phyloP scores from a whole-genome alignment of 2,113 vertebrate species.

The Heliornis fulica region DNA sequence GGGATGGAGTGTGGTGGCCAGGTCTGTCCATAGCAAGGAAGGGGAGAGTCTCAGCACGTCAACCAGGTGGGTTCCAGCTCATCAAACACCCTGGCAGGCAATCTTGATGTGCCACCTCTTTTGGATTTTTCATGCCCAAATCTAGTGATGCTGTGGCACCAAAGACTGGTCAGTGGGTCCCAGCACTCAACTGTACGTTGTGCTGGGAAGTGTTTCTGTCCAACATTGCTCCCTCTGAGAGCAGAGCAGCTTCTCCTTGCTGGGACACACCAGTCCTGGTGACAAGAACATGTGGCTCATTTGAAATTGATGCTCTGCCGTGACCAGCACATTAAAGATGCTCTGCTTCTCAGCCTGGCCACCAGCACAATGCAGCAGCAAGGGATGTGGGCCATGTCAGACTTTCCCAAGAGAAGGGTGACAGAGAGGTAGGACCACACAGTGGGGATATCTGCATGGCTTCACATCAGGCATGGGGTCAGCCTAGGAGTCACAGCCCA shows the following conservation, averaged over 20 bases:
- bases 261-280: background rate
- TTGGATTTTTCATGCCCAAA: background rate
- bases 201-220: background rate
- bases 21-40: background rate
- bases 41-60: background rate
- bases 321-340: background rate
- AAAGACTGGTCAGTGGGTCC: background rate
- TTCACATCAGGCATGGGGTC: accelerated
- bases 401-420: background rate
- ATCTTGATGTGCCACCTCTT: background rate
- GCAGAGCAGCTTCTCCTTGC: background rate
- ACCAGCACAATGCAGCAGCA: background rate
- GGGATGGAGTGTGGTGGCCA: background rate
- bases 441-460: accelerated
- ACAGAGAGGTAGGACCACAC: background rate
- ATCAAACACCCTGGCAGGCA: background rate
- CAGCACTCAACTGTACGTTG: accelerated
- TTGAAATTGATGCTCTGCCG: background rate
- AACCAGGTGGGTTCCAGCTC: background rate
- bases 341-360: background rate
- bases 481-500: background rate
- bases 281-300: background rate
- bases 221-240: background rate
- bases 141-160: background rate
- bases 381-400: background rate